A percentile compares a stretch with the other conserved stretches of the same genome.
Conservation (phyloP, 2,888 invertebrate genomes). For the Cheilosia grossa region DNA sequence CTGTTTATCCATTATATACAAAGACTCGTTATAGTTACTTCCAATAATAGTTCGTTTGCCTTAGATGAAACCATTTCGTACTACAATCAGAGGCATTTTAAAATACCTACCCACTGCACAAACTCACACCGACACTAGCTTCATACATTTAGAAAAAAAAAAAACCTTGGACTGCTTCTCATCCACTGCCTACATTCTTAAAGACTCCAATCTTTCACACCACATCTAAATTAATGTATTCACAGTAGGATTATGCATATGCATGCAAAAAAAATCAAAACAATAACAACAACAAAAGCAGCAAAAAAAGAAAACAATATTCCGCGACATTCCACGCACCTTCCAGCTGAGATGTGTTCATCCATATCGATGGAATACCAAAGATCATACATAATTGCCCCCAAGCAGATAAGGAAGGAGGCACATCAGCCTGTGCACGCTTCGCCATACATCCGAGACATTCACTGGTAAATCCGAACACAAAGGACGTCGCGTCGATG, state of each 20-base stretch:
- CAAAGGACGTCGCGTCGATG: neutral
- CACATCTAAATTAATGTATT: constrained; percentile 73
- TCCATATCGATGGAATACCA: constrained; percentile 66
- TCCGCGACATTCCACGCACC: constrained; percentile 64
- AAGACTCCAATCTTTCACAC: constrained; percentile 53
- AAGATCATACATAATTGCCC: constrained; percentile 82
- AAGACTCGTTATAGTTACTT: no score
- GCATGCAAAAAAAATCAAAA: neutral
- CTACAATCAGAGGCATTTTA: no score
- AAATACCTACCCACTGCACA: no score
- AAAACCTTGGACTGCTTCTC: no score
- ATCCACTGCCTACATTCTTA: neutral
- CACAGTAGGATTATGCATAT: constrained; percentile 42
- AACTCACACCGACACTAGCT: no score
- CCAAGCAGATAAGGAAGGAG: constrained; percentile 77
- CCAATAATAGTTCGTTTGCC: no score
- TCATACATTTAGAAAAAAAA: no score
- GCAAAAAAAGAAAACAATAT: constrained; percentile 42
- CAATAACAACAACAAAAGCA: no score
- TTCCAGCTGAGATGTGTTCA: constrained; percentile 68
- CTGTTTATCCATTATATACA: no score
- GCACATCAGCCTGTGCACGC: constrained; percentile 80
- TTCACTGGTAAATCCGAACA: constrained; percentile 5
- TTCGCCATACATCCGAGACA: constrained; percentile 76
- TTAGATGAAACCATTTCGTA: no score